Conservation (phyloP, 2,797 vertebrate genomes). For the Muscicapa striata region DNA sequence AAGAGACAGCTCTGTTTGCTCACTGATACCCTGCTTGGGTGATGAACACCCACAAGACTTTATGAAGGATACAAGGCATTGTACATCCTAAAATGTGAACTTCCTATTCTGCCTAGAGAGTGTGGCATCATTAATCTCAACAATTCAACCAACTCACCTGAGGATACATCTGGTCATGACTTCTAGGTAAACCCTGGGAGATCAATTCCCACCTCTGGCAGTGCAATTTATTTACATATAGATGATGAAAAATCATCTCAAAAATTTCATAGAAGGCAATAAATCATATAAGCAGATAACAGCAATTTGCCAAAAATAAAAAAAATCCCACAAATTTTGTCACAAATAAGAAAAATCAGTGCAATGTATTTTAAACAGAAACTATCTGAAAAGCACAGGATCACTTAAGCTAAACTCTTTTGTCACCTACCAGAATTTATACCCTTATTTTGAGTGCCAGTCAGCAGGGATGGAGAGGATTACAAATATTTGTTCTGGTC, state of each 20-base stretch:
- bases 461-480: not conserved
- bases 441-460: not conserved
- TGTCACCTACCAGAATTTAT: not conserved
- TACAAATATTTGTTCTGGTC: not conserved
- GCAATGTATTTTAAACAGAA: not conserved
- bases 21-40: not conserved
- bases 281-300: not conserved
- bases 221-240: slow-evolving; percentile 3
- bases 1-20: not conserved
- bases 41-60: not conserved
- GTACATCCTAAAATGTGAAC: not conserved
- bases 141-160: not conserved
- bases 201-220: not conserved
- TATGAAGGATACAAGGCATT: not conserved
- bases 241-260: not conserved
- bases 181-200: not conserved
- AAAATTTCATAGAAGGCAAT: not conserved
- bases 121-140: not conserved
- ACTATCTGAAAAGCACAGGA: not conserved
- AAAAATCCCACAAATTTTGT: not conserved
- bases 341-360: not conserved
- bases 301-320: not conserved
- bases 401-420: not conserved
- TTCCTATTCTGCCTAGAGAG: not conserved
- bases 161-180: not conserved